phyloP scores from a whole-genome alignment of 2,888 invertebrate species.

The Drosophila kambysellisi region DNA sequence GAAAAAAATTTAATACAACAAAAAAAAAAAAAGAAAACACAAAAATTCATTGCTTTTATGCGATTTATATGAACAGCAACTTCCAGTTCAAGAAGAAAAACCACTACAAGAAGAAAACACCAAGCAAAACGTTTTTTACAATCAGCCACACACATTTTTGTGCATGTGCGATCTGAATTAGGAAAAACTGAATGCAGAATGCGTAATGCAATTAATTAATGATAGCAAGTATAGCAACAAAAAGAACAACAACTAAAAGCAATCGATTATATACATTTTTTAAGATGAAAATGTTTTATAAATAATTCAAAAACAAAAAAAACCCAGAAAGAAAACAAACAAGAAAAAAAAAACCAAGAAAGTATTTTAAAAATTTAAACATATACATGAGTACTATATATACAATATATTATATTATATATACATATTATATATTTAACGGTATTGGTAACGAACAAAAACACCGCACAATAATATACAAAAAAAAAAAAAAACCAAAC shows the following conservation, averaged over 20 bases:
- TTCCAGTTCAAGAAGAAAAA: slow-evolving; percentile 56
- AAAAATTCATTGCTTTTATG: slow-evolving; percentile 53
- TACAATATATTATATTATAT: slow-evolving; percentile 69
- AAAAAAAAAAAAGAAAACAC: slow-evolving; percentile 1
- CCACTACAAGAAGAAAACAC: slow-evolving; percentile 57
- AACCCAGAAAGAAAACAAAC: slow-evolving; percentile 33
- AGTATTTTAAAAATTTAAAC: slow-evolving; percentile 79
- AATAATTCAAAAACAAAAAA: slow-evolving; percentile 50
- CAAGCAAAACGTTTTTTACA: slow-evolving; percentile 52
- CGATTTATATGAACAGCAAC: slow-evolving; percentile 60
- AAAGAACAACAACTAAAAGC: slow-evolving; percentile 72
- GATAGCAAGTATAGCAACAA: slow-evolving; percentile 37
- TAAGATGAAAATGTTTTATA: slow-evolving; percentile 71
- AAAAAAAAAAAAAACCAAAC: slow-evolving; percentile 39
- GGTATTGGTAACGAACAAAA: slow-evolving; percentile 78
- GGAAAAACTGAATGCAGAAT: slow-evolving; percentile 14
- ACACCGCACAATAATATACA: slow-evolving; percentile 84
- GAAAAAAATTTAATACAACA: slow-evolving; percentile 28
- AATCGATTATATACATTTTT: slow-evolving; percentile 77
- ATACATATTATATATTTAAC: slow-evolving; percentile 71
- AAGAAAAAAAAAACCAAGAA: slow-evolving; percentile 62
- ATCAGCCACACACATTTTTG: slow-evolving; percentile 53
- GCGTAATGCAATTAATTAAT: slow-evolving; percentile 51
- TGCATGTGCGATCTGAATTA: slow-evolving; percentile 28
- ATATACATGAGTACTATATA: slow-evolving; percentile 77